Evolutionary conservation across 2,888 invertebrate species (phyloP), one percentile per base, ranked within the genome.

Genomic region (Mesorhabditis belari): DNA sequence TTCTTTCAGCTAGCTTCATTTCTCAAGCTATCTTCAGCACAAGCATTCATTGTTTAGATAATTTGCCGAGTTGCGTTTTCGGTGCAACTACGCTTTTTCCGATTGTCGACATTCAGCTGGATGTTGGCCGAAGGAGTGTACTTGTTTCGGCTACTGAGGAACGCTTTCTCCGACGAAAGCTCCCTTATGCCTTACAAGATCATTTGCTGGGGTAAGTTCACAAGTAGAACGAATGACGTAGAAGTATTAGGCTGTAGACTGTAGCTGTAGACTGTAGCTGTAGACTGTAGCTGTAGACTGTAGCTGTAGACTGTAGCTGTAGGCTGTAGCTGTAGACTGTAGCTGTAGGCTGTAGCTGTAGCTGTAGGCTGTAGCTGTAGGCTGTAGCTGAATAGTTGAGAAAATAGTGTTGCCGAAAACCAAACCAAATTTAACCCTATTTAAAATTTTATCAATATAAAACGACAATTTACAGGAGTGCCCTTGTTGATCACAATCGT

Each of bases 81-180:
- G 5, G 57, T 77, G 12, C 79, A 80, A 57, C 64, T 77, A 4
- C 69, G 78, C 1, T 84, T 83, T 68, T 81, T 80, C 26, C 81
- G 84, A 35, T 74, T 84, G 58, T 81, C 82, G 49, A 84, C 83
- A 61, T 85, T 85, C 76, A 80, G 82, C 71, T 85, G 85, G 85
- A 85, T 85, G 84, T 82, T 84, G 54, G 76, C 74, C 19, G 84
- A 84, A 70, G 84, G 70, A 1, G 83, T 83, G 62, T 84, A 85
- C 71, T 77, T 85, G 26, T 84, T 84, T 71, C 81, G 83, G 58
- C 75, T 85, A 5, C 81, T 85, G 59, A 78, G 83, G 21, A 79
- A 82, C 9, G 82, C 83, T 5, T 83, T 81, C 19, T 81, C 83
- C 0, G 72, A 74, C 35, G 70, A 65, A 79, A 83, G 71, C 78